These are phyloP conservation scores for Lagopus leucura DNA, from an alignment of 2,113 vertebrate genomes.

Conservation along the genomic window DNA sequence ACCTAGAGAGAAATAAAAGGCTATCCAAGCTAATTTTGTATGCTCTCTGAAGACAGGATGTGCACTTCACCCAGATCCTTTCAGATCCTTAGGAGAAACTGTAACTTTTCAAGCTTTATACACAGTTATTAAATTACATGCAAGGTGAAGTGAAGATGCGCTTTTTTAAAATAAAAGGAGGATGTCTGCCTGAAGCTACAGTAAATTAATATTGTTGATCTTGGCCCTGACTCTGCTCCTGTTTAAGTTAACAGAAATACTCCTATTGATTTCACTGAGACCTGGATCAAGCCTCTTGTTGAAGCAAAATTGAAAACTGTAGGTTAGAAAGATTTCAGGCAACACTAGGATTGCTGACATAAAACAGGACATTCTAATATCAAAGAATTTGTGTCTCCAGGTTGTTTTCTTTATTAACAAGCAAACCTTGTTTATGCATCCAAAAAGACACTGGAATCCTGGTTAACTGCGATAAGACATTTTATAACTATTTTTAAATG, in stretches of 20 bases:
- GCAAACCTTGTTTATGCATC: background rate
- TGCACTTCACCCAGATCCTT: background rate
- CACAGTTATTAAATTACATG: background rate
- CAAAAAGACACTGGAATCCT: background rate
- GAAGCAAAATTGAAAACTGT: background rate
- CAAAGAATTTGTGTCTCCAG: background rate
- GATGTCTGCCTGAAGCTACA: slow-evolving; percentile 36
- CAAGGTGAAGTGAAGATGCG: background rate
- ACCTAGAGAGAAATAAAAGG: slow-evolving; percentile 11
- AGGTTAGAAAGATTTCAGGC: background rate
- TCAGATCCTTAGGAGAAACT: background rate
- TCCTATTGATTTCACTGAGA: slow-evolving; percentile 9
- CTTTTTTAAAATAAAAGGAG: background rate
- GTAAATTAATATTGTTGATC: slow-evolving; percentile 40
- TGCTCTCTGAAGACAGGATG: background rate
- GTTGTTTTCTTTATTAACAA: background rate
- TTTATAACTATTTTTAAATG: background rate
- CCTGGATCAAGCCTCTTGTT: background rate
- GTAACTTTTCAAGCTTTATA: background rate
- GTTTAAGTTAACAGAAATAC: background rate
- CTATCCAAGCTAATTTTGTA: background rate
- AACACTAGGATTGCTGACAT: background rate
- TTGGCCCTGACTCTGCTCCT: slow-evolving; percentile 6
- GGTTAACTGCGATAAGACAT: background rate
- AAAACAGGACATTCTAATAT: background rate